Conservation (phyloP, 2,113 vertebrate genomes). For the Marcusenius ussheri region DNA sequence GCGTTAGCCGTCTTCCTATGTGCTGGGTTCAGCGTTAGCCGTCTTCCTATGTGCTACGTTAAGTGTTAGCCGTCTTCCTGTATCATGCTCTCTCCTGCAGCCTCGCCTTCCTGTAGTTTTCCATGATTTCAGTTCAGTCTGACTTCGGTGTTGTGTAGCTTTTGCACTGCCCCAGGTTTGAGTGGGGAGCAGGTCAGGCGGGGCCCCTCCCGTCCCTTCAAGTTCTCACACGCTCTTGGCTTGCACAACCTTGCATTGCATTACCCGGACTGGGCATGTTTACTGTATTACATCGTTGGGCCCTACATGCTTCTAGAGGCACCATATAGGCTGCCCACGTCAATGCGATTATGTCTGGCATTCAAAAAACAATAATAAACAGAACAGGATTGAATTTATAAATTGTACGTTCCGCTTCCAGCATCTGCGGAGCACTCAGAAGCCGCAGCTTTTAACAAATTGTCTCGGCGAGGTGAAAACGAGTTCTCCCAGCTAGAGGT, state of each 20-base stretch:
- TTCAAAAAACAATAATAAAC: not conserved
- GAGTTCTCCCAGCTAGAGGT: not conserved
- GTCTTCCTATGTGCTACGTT: no score
- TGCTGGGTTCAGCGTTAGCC: not conserved
- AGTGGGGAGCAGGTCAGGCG: not conserved
- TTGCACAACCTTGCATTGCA: slow-evolving; percentile 19
- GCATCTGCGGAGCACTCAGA: slow-evolving; percentile 15
- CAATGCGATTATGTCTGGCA: not conserved
- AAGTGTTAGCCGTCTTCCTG: not conserved
- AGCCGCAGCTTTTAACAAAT: not conserved
- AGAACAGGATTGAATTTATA: not conserved
- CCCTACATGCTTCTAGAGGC: slow-evolving; percentile 21
- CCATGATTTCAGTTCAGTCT: not conserved
- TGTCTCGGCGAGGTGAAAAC: not conserved
- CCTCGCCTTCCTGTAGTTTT: not conserved
- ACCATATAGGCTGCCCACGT: not conserved
- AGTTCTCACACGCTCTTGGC: slow-evolving; percentile 43
- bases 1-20: no score
- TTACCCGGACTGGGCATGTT: slow-evolving; percentile 40
- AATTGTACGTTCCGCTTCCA: not conserved
- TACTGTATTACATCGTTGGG: slow-evolving; percentile 43
- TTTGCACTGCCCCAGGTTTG: not conserved
- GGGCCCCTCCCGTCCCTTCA: slow-evolving; percentile 26
- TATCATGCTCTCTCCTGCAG: not conserved
- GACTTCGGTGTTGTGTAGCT: not conserved